phyloP scores from a whole-genome alignment of 2,797 vertebrate genomes.

The Pseudocheirus occidentalis region DNA sequence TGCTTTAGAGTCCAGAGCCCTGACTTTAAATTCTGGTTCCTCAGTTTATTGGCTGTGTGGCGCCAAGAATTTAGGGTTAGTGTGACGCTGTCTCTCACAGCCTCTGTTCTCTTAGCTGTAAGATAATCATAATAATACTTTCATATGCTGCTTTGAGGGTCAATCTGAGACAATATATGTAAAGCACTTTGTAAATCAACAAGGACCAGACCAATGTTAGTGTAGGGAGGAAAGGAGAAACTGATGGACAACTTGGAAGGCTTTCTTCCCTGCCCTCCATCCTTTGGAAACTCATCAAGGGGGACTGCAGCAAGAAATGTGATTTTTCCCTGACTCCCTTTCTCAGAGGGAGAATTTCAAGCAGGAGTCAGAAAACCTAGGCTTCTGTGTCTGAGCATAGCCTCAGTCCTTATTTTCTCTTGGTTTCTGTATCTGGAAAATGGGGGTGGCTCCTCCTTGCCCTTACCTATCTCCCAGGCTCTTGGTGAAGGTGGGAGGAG shows the following conservation, averaged over 20 bases:
- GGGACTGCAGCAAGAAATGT: not conserved
- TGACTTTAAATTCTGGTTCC: not conserved
- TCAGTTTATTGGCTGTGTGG: not conserved
- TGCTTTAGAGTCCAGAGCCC: not conserved
- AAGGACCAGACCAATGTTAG: not conserved
- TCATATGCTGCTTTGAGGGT: not conserved
- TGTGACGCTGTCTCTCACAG: not conserved
- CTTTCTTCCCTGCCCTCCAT: fast-evolving
- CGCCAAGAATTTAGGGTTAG: not conserved
- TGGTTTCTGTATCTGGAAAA: not conserved
- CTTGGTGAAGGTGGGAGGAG: not conserved
- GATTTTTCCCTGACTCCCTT: not conserved
- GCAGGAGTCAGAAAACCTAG: not conserved
- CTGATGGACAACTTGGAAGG: fast-evolving
- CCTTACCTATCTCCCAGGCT: not conserved
- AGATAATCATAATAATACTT: not conserved
- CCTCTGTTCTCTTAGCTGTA: not conserved
- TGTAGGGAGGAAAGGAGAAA: not conserved
- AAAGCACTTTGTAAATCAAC: not conserved
- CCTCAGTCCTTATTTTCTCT: not conserved
- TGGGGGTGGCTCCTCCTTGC: not conserved
- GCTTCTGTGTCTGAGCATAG: not conserved
- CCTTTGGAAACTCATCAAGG: not conserved
- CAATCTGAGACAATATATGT: not conserved
- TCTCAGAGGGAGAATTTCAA: not conserved